Base-by-base conservation (phyloP, 2,113 vertebrate species). In the Platysternon megacephalum region DNA sequence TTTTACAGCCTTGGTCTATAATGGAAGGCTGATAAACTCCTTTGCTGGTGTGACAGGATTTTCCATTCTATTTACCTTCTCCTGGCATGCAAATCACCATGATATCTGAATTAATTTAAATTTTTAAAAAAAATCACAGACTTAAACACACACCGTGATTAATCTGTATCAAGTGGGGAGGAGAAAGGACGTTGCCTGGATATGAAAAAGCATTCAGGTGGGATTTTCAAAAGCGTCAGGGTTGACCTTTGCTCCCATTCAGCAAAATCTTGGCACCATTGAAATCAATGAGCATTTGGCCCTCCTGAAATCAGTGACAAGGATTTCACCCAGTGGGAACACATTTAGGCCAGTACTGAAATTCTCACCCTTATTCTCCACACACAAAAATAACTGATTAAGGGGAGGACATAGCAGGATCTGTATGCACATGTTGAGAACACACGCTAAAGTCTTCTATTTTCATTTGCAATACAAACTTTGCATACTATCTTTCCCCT, bases 361-460 rank as follows among this genome's bases (percentile, higher is more conserved):
- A 93, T 68, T 51, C 68, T 81, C 19, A 22, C 79, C 3, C 76
- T 89, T 84, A 76, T n/a, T 84, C 84, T 86, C 28, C 42, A n/a
- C 68, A 2, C 32, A 58, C 42, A 35, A 51, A n/a, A 92, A 82
- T 28, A 13, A 39, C 53, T 88, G 28, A 0, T 93, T 76, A 84
- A 92, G 3, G 48, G 78, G 82, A 13, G 51, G 21, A 7, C 29
- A 19, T 46, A 55, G 1, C 8, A 46, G 68, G 5, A 78, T n/a
- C 56, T 53, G 4, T 8, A 32, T 21, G 7, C 65, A 32, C 3
- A 5, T 2, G 0, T 13, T 46, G 4, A 82, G 4, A 61, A 32
- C 42, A 72, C 10, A 48, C n/a, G 11, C 6, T 42, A 24, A 74
- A 42, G 39, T 42, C 16, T n/a, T 72, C 32, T 74, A 42, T 42